phyloP scores from a whole-genome alignment of 1,140 invertebrate genomes.

The Brachionus asplanchnoidis region DNA sequence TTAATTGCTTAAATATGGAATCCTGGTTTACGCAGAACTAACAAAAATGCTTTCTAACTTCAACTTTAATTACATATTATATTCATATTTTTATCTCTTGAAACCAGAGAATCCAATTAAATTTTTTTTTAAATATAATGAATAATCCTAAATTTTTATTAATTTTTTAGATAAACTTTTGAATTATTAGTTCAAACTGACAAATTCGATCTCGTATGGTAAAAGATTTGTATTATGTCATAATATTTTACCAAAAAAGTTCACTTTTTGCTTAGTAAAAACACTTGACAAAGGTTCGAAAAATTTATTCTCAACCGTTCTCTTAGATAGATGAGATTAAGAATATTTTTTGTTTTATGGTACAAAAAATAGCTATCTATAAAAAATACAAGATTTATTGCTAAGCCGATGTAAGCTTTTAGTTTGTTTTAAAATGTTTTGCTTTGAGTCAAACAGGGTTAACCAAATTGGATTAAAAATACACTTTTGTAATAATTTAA shows the following conservation, averaged over 20 bases:
- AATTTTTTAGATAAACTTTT: background rate
- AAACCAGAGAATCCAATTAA: background rate
- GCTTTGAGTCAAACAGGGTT: background rate
- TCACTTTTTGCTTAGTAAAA: background rate
- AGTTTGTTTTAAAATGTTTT: background rate
- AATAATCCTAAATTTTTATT: background rate
- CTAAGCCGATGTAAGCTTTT: background rate
- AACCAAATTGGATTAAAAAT: background rate
- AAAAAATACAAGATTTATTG: background rate
- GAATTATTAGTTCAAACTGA: background rate
- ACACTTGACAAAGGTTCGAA: background rate
- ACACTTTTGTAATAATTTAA: background rate
- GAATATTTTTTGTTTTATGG: background rate
- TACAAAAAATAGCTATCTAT: background rate
- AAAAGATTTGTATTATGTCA: background rate
- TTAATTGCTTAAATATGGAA: conserved; percentile 14
- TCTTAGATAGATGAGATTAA: background rate
- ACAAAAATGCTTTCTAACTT: background rate
- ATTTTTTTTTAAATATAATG: background rate
- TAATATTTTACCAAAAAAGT: background rate
- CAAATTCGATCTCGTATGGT: background rate
- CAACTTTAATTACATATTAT: background rate
- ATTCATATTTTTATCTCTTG: background rate
- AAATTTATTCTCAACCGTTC: background rate
- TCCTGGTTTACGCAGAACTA: background rate